These are phyloP conservation scores for Uropsilus gracilis DNA, from an alignment of 2,113 vertebrate genomes.

Conservation along the genomic window DNA sequence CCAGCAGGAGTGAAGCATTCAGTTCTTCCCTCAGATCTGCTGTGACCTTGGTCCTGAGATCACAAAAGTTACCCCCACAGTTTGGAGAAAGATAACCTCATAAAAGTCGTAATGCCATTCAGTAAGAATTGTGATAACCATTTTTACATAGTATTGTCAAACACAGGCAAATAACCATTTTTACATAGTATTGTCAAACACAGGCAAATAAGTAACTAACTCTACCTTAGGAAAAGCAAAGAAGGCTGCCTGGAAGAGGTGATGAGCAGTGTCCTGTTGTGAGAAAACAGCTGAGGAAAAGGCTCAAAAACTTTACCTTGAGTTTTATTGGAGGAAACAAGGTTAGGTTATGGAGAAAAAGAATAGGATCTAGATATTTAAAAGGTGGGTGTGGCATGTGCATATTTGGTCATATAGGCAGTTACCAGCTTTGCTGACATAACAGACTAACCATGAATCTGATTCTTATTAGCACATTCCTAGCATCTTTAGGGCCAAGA, in stretches of 20 bases:
- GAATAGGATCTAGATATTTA: not conserved
- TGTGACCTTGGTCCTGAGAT: not conserved
- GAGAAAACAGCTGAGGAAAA: not conserved
- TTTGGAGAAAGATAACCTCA: not conserved
- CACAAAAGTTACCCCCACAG: not conserved
- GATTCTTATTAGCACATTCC: not conserved
- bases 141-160: not conserved
- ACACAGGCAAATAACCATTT: not conserved
- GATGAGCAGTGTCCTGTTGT: not conserved
- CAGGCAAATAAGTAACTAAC: not conserved
- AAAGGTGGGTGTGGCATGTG: fast-evolving
- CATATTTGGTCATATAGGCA: not conserved
- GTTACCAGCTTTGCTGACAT: not conserved
- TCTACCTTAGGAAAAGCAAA: not conserved
- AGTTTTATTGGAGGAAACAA: not conserved
- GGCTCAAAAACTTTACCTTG: not conserved
- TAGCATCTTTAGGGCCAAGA: not conserved
- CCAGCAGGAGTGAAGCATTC: not conserved
- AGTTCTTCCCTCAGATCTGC: not conserved
- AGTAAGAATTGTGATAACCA: not conserved
- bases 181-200: not conserved
- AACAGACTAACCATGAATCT: not conserved
- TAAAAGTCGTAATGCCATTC: not conserved
- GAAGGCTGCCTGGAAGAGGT: not conserved
- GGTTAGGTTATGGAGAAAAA: not conserved